Evolutionary conservation across 92 coral and sea anemone genomes (phyloP).

Genomic region (Phenganax stokvisi): DNA sequence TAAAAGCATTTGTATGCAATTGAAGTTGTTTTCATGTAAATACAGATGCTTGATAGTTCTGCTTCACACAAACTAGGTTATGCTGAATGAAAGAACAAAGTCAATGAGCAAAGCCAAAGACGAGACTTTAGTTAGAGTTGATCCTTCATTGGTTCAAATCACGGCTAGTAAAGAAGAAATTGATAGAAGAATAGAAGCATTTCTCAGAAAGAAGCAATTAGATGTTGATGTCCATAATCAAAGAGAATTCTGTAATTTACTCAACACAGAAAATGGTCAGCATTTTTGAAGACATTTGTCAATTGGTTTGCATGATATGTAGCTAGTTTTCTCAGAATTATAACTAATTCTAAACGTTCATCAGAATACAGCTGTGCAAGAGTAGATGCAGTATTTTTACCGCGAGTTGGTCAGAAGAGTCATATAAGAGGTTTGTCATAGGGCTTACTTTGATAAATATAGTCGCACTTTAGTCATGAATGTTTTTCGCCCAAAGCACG

Average conservation of each 20-base stretch:
- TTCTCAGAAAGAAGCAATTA: conserved; percentile 71
- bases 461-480: not conserved
- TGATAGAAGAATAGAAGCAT: conserved; percentile 85
- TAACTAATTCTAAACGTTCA: not conserved
- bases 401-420: conserved; percentile 84
- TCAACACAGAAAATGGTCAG: conserved; percentile 60
- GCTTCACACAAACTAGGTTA: not conserved
- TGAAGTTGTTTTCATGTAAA: conserved; percentile 39
- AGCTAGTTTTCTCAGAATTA: too few relatives aligned
- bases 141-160: conserved; percentile 74
- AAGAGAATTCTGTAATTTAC: conserved; percentile 82
- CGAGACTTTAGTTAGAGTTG: conserved; percentile 28
- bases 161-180: conserved; percentile 79
- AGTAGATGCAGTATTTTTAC: conserved; percentile 86
- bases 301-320: not conserved
- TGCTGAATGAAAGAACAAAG: conserved; percentile 18
- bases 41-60: not conserved
- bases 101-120: conserved; percentile 23
- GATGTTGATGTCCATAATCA: conserved; percentile 83
- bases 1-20: conserved; percentile 9
- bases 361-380: conserved; percentile 76
- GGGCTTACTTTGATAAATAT: not conserved
- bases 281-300: not conserved
- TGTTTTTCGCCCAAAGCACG: too few relatives aligned
- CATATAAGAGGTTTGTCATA: conserved; percentile 78